These are phyloP conservation scores for Andrena chrysosceles DNA, from an alignment of 2,888 invertebrate genomes.

Conservation along the genomic window DNA sequence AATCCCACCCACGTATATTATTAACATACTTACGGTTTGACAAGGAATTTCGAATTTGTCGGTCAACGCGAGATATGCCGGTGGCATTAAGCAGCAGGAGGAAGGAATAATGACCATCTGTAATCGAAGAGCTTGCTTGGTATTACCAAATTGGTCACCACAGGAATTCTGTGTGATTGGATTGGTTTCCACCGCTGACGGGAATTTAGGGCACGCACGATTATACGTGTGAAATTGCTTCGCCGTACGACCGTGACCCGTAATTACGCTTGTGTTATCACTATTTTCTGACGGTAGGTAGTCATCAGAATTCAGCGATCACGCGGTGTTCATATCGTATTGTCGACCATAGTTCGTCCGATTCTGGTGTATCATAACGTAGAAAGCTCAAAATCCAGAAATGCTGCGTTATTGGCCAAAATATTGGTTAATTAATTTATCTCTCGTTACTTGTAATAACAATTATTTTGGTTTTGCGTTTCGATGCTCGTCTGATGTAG, in stretches of 20 bases:
- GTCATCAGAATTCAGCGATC: slow-evolving; percentile 5
- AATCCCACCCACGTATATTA: background rate
- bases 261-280: slow-evolving; percentile 60
- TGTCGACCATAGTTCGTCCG: background rate
- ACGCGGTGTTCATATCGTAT: background rate
- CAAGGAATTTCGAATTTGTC: slow-evolving; percentile 32
- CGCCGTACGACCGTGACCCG: slow-evolving; percentile 45
- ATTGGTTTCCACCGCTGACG: slow-evolving; percentile 64
- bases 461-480: too few relatives aligned
- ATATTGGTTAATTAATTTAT: too few relatives aligned
- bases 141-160: slow-evolving; percentile 57
- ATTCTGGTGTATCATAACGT: background rate
- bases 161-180: slow-evolving; percentile 62
- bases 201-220: slow-evolving; percentile 71
- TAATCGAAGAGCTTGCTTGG: slow-evolving; percentile 49
- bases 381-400: background rate
- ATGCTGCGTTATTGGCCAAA: background rate
- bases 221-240: slow-evolving; percentile 71
- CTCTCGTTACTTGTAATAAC: too few relatives aligned
- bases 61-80: slow-evolving; percentile 45
- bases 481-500: too few relatives aligned
- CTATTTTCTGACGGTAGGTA: slow-evolving; percentile 45
- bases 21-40: background rate
- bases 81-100: slow-evolving; percentile 47
- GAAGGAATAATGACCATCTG: slow-evolving; percentile 61